Base-by-base conservation (phyloP, 2,888 invertebrate species). In the Synergus japonicus region DNA sequence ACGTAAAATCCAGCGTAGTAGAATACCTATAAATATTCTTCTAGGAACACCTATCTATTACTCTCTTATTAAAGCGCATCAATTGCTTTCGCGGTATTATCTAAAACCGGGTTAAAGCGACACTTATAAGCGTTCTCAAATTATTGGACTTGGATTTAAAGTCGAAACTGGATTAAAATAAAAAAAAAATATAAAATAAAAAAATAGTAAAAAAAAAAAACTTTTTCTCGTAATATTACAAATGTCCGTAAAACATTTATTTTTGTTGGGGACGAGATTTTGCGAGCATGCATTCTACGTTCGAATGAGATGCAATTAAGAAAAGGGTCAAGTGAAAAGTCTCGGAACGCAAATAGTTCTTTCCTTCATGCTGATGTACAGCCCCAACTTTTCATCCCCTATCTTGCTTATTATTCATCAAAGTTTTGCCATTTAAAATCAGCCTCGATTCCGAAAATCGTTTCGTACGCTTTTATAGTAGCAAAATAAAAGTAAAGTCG, bases 231-330 rank as follows among this genome's bases (percentile, higher is more conserved):
- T 37, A 37, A 37, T 37, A 37, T 4, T 37, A 37, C 4, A 41
- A 69, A 43, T 15, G 18, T 22, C 63, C 2, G 22, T 44, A 15
- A 63, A 49, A 66, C 76, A 76, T 78, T 78, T 76, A 80, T 69
- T 81, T 76, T 37, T 43, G 29, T 66, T 43, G 44, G 5, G 8
- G 46, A 46, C 9, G 22, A 10, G 49, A 54, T 37, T 73, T 73
- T 15, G 37, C 77, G 65, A 49, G 58, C 80, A 76, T 76, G 76
- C 79, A 82, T 84, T 22, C 82, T 84, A 84, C 84, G 83, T 84
- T 81, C 81, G 82, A 84, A 84, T 81, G 77, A 86, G 85, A 87
- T 85, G 88, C 87, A 90, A 90, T 90, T 90, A 88, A 83, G 85
- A 88, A 88, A 87, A 88, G 86, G 88, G 88, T 88, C 87, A 88